Percentiles rank a stretch among this genome's conserved stretches.
Conservation (phyloP, 2,888 invertebrate genomes). For the Timema podura region DNA sequence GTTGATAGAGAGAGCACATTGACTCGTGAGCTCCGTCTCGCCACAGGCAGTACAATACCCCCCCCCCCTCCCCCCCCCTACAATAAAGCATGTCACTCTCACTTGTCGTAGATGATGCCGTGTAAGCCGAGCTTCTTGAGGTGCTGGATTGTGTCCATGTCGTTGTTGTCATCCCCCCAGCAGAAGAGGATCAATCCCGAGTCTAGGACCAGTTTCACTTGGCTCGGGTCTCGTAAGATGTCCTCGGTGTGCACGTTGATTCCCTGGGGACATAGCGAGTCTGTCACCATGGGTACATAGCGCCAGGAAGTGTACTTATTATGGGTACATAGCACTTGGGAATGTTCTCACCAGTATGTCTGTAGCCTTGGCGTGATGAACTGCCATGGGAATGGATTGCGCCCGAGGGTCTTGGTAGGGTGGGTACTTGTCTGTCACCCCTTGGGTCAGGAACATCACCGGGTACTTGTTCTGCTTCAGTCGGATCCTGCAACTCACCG, state of each 20-base stretch:
- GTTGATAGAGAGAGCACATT: too few species aligned
- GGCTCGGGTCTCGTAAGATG: slow-evolving; percentile 73
- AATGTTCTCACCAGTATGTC: slow-evolving; percentile 60
- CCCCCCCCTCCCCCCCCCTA: too few species aligned
- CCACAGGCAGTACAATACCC: too few species aligned
- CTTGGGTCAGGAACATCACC: slow-evolving; percentile 89
- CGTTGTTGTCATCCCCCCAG: slow-evolving; percentile 96
- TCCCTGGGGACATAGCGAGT: slow-evolving; percentile 50
- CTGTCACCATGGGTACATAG: neutral
- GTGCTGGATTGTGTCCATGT: slow-evolving; percentile 75
- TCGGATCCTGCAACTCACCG: slow-evolving; percentile 54
- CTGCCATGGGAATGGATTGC: slow-evolving; percentile 73
- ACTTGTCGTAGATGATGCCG: slow-evolving; percentile 95
- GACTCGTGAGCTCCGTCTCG: too few species aligned
- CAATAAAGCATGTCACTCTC: slow-evolving; percentile 31
- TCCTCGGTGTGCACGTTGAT: slow-evolving; percentile 93
- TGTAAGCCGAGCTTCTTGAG: slow-evolving; percentile 88
- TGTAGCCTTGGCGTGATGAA: slow-evolving; percentile 74
- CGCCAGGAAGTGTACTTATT: neutral
- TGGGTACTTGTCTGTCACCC: slow-evolving; percentile 65
- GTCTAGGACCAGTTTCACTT: slow-evolving; percentile 74
- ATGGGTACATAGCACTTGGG: too few species aligned
- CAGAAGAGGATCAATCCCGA: slow-evolving; percentile 87
- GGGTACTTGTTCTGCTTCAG: slow-evolving; percentile 97
- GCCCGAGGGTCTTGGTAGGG: slow-evolving; percentile 83